Evolutionary conservation across 2,113 vertebrate genomes (phyloP).

Genomic region (Dromas ardeola): DNA sequence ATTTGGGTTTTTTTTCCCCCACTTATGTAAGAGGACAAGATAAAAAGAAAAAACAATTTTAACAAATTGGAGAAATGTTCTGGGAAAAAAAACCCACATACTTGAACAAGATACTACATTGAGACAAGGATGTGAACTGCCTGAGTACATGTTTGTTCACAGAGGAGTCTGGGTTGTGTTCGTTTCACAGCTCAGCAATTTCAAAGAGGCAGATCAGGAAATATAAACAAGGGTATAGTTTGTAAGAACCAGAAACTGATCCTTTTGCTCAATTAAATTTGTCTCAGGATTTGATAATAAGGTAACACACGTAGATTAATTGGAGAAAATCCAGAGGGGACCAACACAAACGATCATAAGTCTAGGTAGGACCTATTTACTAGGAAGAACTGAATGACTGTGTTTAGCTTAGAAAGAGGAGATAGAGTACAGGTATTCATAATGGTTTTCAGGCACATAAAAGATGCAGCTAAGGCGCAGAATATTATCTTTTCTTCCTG

Average conservation of each 20-base stretch:
- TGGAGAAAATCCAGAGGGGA: background rate
- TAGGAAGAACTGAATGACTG: background rate
- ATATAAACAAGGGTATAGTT: background rate
- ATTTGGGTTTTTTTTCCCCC: accelerated
- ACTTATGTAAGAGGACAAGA: background rate
- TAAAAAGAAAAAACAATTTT: background rate
- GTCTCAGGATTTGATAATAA: background rate
- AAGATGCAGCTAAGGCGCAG: background rate
- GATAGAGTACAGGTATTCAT: background rate
- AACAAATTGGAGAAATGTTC: background rate
- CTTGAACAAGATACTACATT: background rate
- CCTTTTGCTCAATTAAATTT: background rate
- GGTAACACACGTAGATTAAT: background rate
- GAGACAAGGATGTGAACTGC: background rate
- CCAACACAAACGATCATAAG: accelerated
- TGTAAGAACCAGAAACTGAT: background rate
- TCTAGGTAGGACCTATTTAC: background rate
- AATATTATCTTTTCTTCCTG: background rate
- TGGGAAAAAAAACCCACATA: background rate
- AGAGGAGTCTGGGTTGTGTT: background rate
- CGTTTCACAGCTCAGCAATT: background rate
- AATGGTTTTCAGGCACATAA: background rate
- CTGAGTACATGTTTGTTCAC: background rate
- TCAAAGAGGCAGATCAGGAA: background rate
- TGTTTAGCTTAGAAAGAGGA: background rate